Conservation (phyloP, 2,113 vertebrate genomes). For the Tursiops truncatus region DNA sequence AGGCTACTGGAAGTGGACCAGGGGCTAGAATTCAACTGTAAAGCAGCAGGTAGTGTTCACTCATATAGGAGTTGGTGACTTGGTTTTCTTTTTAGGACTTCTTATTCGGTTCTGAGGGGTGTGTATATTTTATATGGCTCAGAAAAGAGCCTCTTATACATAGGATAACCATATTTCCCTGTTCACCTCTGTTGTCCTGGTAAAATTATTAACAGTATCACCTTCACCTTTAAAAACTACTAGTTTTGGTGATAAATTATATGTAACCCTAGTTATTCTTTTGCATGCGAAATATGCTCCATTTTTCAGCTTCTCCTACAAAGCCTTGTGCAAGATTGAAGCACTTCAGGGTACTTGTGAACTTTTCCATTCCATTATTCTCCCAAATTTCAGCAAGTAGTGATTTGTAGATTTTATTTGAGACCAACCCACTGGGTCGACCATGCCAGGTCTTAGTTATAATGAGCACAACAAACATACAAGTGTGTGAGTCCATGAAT, state of each 20-base stretch:
- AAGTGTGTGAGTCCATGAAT: not conserved
- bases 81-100: not conserved
- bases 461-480: not conserved
- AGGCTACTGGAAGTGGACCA: not conserved
- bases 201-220: not conserved
- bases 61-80: not conserved
- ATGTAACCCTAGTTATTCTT: not conserved
- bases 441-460: not conserved
- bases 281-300: not conserved
- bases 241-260: not conserved
- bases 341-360: not conserved
- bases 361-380: not conserved
- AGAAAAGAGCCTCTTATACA: not conserved
- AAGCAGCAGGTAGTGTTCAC: not conserved
- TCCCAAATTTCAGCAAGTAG: not conserved
- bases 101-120: not conserved
- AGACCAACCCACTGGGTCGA: not conserved
- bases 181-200: not conserved
- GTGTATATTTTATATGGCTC: not conserved
- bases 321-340: not conserved
- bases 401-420: not conserved
- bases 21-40: not conserved
- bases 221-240: constrained; percentile 8
- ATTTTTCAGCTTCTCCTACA: not conserved
- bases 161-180: not conserved